Percentiles rank a stretch among this genome's conserved stretches.
These are phyloP conservation scores for Percina caprodes DNA, from an alignment of 2,113 vertebrate species.

Conservation along the genomic window DNA sequence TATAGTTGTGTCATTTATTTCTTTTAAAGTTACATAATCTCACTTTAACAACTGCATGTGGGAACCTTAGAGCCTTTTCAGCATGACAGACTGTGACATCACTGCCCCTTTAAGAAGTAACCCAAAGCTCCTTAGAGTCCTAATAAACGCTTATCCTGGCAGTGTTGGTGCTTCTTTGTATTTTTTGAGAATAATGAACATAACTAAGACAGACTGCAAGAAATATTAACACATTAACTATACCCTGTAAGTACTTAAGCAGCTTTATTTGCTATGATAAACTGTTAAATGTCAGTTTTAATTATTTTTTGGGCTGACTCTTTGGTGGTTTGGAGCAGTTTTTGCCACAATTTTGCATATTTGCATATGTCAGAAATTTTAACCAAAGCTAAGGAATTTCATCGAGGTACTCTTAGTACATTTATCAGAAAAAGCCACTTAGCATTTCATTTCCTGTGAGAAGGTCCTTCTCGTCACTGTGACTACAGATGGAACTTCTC, in stretches of 20 bases:
- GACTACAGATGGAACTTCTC: not conserved
- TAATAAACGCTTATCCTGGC: conserved; percentile 26
- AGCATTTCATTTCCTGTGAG: conserved; percentile 2
- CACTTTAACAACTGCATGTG: not conserved
- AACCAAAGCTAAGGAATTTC: conserved; percentile 13
- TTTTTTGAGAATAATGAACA: conserved; percentile 32
- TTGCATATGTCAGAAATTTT: conserved; percentile 8
- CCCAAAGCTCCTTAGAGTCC: conserved; percentile 32
- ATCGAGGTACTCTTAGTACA: conserved; percentile 6
- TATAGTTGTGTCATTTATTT: not conserved
- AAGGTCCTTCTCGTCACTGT: not conserved
- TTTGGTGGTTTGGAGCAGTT: not conserved
- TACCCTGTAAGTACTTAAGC: conserved; percentile 17
- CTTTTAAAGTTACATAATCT: conserved; percentile 14
- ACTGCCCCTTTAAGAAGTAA: conserved; percentile 15
- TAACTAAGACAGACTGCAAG: conserved; percentile 36
- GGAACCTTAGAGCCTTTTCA: not conserved
- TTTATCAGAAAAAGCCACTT: conserved; percentile 20
- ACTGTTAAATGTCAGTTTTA: conserved; percentile 5
- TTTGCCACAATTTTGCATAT: conserved; percentile 16
- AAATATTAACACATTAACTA: conserved; percentile 43
- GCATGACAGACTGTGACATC: conserved; percentile 1
- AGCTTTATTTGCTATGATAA: conserved; percentile 40
- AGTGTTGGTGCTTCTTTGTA: not conserved
- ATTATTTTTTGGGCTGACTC: conserved; percentile 4